Percentiles rank a stretch among this genome's conserved stretches.
phyloP scores from a whole-genome alignment of 1,140 invertebrate species.

The Eurytemora carolleeae region DNA sequence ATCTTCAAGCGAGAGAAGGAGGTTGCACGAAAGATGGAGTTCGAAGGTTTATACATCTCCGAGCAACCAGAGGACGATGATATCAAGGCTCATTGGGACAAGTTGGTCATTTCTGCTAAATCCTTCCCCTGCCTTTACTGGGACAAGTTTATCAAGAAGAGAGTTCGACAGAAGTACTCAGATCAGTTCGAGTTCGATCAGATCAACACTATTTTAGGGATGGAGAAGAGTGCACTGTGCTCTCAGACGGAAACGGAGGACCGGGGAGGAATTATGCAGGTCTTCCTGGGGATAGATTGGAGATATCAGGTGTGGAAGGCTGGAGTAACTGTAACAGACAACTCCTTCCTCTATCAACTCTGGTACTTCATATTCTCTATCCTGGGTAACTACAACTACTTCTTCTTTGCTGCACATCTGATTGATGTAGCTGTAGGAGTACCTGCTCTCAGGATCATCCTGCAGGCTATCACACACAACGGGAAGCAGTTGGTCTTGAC shows the following conservation, averaged over 20 bases:
- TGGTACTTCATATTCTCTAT: slow-evolving; percentile 93
- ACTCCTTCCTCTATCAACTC: slow-evolving; percentile 90
- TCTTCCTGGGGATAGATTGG: slow-evolving; percentile 80
- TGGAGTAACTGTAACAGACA: slow-evolving; percentile 91
- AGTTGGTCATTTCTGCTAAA: slow-evolving; percentile 92
- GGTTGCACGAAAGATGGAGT: slow-evolving; percentile 83
- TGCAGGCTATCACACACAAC: slow-evolving; percentile 99
- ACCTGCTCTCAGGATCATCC: slow-evolving; percentile 87
- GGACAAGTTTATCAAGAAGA: slow-evolving; percentile 99
- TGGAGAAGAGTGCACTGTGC: slow-evolving; percentile 78
- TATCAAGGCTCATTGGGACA: slow-evolving; percentile 90
- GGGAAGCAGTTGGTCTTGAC: slow-evolving; percentile 90
- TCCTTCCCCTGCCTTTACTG: slow-evolving; percentile 94
- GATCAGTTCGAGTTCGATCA: slow-evolving; percentile 93
- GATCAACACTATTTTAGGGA: slow-evolving; percentile 77
- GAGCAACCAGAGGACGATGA: slow-evolving; percentile 90
- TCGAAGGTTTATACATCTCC: slow-evolving; percentile 92
- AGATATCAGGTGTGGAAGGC: slow-evolving; percentile 95
- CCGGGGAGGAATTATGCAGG: slow-evolving; percentile 18
- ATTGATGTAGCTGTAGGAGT: slow-evolving; percentile 95
- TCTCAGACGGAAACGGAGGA: slow-evolving; percentile 32
- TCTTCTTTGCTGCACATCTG: slow-evolving; percentile 97
- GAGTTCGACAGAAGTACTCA: slow-evolving; percentile 87
- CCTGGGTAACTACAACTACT: slow-evolving; percentile 94
- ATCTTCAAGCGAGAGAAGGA: slow-evolving; percentile 99